Conservation (phyloP, 2,888 invertebrate species). For the Phengaris alcon region DNA sequence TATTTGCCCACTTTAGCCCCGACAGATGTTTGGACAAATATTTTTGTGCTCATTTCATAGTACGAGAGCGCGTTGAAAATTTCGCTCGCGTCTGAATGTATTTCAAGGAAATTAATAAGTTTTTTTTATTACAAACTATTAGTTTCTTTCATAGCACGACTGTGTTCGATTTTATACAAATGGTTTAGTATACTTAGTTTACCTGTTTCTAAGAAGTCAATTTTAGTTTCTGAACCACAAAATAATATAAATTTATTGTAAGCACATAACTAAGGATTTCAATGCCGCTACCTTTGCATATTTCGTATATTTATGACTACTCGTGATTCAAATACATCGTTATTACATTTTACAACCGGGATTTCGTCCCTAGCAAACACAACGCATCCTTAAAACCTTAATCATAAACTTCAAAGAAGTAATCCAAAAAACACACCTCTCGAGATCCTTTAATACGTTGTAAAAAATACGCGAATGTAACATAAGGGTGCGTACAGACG, state of each 20-base stretch:
- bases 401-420: conserved; percentile 68
- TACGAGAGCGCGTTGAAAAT: conserved; percentile 2
- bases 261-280: not conserved
- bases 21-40: conserved; percentile 29
- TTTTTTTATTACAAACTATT: not conserved
- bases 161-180: too few relatives aligned
- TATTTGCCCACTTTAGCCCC: conserved; percentile 37
- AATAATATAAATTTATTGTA: not conserved
- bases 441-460: conserved; percentile 64
- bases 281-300: not conserved
- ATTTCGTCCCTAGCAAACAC: conserved; percentile 58
- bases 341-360: conserved; percentile 10
- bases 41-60: conserved; percentile 23
- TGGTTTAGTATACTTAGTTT: too few relatives aligned
- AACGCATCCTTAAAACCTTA: conserved; percentile 62
- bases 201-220: too few relatives aligned
- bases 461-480: conserved; percentile 56
- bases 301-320: not conserved
- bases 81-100: not conserved
- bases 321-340: not conserved
- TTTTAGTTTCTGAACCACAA: too few relatives aligned
- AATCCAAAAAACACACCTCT: conserved; percentile 74
- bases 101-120: not conserved
- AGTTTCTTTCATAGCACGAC: too few relatives aligned
- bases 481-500: conserved; percentile 63